phyloP scores from a whole-genome alignment of 1,140 invertebrate species.

The Drosophila equinoxialis region DNA sequence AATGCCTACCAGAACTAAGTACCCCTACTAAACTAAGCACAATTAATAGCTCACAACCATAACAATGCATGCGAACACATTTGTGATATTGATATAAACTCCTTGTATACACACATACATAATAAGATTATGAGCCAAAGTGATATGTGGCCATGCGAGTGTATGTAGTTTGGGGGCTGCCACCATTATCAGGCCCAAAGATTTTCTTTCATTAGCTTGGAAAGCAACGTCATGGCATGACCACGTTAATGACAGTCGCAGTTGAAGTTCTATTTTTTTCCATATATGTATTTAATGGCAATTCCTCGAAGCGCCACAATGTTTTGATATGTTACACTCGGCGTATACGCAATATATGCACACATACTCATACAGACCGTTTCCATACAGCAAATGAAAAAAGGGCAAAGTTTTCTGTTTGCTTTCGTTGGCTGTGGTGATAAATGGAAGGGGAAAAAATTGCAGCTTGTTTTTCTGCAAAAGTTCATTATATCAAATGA shows the following conservation, averaged over 20 bases:
- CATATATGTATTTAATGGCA: conserved; percentile 8
- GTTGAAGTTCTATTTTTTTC: conserved; percentile 16
- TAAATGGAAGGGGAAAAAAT: background rate
- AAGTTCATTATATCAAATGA: conserved; percentile 9
- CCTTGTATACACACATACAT: conserved; percentile 35
- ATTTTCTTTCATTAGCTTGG: conserved; percentile 64
- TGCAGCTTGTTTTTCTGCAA: conserved; percentile 6
- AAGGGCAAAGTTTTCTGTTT: conserved; percentile 11
- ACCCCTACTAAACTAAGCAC: conserved; percentile 70
- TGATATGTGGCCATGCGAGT: conserved; percentile 34
- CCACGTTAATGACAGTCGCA: conserved; percentile 45
- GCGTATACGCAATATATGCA: conserved; percentile 48
- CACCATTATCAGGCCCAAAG: conserved; percentile 48
- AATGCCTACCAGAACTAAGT: conserved; percentile 70
- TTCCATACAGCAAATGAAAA: background rate
- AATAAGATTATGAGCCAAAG: conserved; percentile 74
- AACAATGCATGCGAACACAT: conserved; percentile 59
- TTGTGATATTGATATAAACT: conserved; percentile 53
- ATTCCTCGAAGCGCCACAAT: conserved; percentile 28
- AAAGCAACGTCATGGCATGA: conserved; percentile 11
- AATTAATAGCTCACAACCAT: conserved; percentile 69
- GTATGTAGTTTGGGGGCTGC: background rate
- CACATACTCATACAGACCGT: conserved; percentile 4
- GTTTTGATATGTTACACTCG: conserved; percentile 27
- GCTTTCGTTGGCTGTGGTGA: background rate